Percentiles rank a stretch among this genome's conserved stretches.
phyloP scores from a whole-genome alignment of 2,888 invertebrate species.

The Latrodectus hesperus region DNA sequence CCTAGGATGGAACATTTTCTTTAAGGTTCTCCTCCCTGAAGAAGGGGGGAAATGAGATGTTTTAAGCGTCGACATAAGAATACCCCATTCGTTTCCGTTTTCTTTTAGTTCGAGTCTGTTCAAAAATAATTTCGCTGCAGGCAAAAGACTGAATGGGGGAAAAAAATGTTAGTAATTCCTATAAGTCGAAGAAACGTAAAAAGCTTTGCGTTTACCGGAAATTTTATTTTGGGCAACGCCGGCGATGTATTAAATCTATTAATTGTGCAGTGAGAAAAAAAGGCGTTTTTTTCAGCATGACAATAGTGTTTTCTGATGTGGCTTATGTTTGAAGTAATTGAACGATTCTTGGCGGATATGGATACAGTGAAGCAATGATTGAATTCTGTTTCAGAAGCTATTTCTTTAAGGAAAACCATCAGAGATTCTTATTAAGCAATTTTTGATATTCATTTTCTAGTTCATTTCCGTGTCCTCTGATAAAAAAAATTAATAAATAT shows the following conservation, averaged over 20 bases:
- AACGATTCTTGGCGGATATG: too few species aligned
- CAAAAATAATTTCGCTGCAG: conserved; percentile 4
- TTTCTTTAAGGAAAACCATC: too few species aligned
- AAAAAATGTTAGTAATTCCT: conserved; percentile 20
- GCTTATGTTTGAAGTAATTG: too few species aligned
- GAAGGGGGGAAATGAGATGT: conserved; percentile 57
- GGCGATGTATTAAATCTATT: conserved; percentile 31
- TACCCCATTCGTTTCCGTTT: conserved; percentile 13
- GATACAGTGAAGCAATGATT: too few species aligned
- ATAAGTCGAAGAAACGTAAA: conserved; percentile 21
- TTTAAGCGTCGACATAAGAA: conserved; percentile 42
- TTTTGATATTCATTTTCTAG: too few species aligned
- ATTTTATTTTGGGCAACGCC: conserved; percentile 30
- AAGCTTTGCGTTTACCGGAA: conserved; percentile 33
- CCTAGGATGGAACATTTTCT: conserved; percentile 25
- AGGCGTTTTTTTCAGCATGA: neutral
- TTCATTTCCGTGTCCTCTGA: too few species aligned
- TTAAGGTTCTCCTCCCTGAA: neutral
- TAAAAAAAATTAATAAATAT: too few species aligned
- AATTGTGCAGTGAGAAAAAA: conserved; percentile 16
- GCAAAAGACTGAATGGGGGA: neutral
- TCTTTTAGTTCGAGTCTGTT: conserved; percentile 6
- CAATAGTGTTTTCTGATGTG: too few species aligned
- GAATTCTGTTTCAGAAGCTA: too few species aligned
- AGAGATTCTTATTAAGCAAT: too few species aligned